Evolutionary conservation across 2,797 vertebrate species (phyloP), one percentile per base, ranked within the genome.

Genomic region (Phataginus tricuspis): DNA sequence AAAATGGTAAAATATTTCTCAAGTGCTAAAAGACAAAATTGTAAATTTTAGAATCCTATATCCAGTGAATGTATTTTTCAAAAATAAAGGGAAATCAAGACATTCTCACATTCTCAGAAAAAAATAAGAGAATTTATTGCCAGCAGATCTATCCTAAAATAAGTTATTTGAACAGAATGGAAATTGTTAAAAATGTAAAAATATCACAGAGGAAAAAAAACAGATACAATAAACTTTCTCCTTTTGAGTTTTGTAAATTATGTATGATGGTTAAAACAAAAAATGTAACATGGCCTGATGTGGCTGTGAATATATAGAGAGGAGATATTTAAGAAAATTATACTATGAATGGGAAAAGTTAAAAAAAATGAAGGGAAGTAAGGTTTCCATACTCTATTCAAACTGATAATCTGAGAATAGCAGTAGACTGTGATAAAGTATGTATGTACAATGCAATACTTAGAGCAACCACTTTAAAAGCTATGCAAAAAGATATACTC

Each of bases 161-260:
- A 72, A 74, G 14, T 85, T 90, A 63, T 90, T 63, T 90, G 66
- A 79, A 78, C 21, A 72, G 49, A 69, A 51, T 25, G 4, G 5
- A 95, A 85, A 68, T 75, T 82, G 75, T 86, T 90, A 93, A 90
- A 90, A 74, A 69, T 34, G 53, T 68, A 72, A 80, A 72, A 72
- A 45, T n/a, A 64, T 55, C 7, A 63, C 14, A 37, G 2, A 83
- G 84, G 34, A 83, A 59, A 82, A 68, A 64, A 75, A 39, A 21
- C 49, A 14, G 37, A 63, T 37, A n/a, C 9, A 69, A 75, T 39
- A 63, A 5, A 75, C 15, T 69, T 83, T 77, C 27, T 27, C 15
- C n/a, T 87, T 87, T 45, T 87, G 34, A 82, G 39, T 82, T 96
- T 57, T 27, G 2, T 69, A 83, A 86, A 87, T 89, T 87, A 63